phyloP scores from a whole-genome alignment of 2,888 invertebrate species.

The Adelognathus sp. region DNA sequence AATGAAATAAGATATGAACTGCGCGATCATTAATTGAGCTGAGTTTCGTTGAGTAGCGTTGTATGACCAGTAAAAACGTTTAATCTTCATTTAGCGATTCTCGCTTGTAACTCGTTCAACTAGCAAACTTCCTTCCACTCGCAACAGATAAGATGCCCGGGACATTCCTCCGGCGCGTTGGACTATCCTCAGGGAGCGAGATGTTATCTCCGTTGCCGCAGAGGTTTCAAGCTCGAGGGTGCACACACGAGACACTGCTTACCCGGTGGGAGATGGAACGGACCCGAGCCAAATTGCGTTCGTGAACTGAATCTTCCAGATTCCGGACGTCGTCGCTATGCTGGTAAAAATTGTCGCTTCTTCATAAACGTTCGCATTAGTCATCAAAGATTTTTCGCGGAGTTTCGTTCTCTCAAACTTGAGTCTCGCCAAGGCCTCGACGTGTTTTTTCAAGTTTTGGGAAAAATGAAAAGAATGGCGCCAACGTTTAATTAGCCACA shows the following conservation, averaged over 20 bases:
- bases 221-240: conserved; percentile 83
- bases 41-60: neutral
- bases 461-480: conserved; percentile 28
- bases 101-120: conserved; percentile 5
- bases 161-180: conserved; percentile 71
- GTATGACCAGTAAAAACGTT: neutral
- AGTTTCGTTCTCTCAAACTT: conserved; percentile 15
- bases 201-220: conserved; percentile 82
- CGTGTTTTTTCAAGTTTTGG: too few species aligned
- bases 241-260: conserved; percentile 82
- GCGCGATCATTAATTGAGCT: neutral
- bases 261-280: conserved; percentile 82
- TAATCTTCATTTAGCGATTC: neutral
- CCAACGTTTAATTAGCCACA: conserved; percentile 68
- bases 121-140: conserved; percentile 9
- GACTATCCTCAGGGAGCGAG: conserved; percentile 79
- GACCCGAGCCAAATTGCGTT: conserved; percentile 82
- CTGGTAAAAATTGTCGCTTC: conserved; percentile 39
- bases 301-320: conserved; percentile 78
- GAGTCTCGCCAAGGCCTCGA: conserved; percentile 36
- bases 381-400: neutral
- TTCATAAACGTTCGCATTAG: neutral
- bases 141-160: conserved; percentile 76
- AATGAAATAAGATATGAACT: neutral
- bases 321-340: conserved; percentile 50